Percentiles rank a stretch among this genome's conserved stretches.
These are phyloP conservation scores for Vireo griseus DNA, from an alignment of 2,797 vertebrate species.

Conservation along the genomic window DNA sequence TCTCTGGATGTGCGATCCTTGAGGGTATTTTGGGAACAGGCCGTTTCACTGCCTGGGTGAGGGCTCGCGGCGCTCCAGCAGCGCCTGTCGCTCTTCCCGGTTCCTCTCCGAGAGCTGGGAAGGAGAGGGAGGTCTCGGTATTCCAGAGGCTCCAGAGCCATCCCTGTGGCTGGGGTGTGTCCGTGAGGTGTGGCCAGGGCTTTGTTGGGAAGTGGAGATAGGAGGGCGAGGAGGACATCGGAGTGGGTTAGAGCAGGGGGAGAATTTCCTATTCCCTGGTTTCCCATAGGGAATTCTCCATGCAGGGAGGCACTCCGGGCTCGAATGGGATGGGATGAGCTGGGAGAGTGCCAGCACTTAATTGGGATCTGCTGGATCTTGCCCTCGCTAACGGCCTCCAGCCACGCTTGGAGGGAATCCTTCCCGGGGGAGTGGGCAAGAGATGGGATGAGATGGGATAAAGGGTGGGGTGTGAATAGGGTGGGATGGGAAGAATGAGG, in stretches of 20 bases:
- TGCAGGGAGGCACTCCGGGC: accelerated
- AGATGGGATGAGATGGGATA: not conserved
- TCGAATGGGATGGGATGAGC: accelerated
- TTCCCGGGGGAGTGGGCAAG: not conserved
- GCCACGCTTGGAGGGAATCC: not conserved
- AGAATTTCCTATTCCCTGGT: not conserved
- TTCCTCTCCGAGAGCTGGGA: not conserved
- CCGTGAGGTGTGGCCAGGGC: accelerated
- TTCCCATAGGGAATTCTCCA: accelerated
- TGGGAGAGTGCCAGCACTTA: not conserved
- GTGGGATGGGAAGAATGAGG: too few relatives aligned
- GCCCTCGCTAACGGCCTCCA: accelerated
- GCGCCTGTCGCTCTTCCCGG: accelerated
- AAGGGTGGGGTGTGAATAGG: not conserved
- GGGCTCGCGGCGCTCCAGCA: not conserved
- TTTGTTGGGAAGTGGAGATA: not conserved
- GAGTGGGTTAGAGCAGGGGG: not conserved
- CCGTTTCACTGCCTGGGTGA: not conserved
- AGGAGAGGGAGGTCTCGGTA: not conserved
- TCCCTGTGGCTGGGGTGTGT: not conserved
- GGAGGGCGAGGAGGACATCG: not conserved
- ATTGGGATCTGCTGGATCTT: not conserved
- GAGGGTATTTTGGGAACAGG: not conserved
- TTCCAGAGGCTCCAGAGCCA: not conserved
- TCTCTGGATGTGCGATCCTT: not conserved